Evolutionary conservation across 1,140 invertebrate genomes (phyloP).

Genomic region (Penaeus vannamei): DNA sequence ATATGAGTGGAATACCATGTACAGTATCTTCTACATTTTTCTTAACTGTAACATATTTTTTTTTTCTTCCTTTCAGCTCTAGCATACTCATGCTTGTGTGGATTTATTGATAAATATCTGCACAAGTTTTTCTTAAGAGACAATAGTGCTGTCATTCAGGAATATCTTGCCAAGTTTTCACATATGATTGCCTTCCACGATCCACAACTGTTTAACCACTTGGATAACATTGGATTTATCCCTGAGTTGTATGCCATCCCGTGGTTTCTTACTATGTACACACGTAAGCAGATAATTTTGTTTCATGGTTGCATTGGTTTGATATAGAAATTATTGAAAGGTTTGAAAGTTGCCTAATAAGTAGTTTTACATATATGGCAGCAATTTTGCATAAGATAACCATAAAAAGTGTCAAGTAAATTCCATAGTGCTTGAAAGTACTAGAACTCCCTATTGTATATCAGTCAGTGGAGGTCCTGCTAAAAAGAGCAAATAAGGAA

Average conservation of each 20-base stretch:
- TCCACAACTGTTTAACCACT: slow-evolving; percentile 90
- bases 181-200: slow-evolving; percentile 97
- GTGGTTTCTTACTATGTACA: slow-evolving; percentile 99
- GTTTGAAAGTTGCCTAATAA: no score
- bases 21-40: background rate
- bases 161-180: slow-evolving; percentile 97
- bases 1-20: background rate
- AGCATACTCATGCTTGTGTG: slow-evolving; percentile 93
- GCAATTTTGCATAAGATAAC: no score
- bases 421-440: no score
- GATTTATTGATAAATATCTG: slow-evolving; percentile 96
- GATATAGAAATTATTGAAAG: background rate
- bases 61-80: slow-evolving; percentile 79
- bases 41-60: slow-evolving; percentile 4
- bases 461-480: no score
- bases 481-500: background rate
- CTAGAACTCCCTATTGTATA: no score
- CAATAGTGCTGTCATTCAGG: slow-evolving; percentile 96
- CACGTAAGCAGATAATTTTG: slow-evolving; percentile 81
- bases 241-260: slow-evolving; percentile 99
- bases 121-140: slow-evolving; percentile 99
- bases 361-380: no score
- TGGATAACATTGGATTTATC: slow-evolving; percentile 94
- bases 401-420: no score
- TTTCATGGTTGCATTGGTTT: background rate